Evolutionary conservation across 2,113 vertebrate species (phyloP).

Genomic region (Caranx ignobilis): DNA sequence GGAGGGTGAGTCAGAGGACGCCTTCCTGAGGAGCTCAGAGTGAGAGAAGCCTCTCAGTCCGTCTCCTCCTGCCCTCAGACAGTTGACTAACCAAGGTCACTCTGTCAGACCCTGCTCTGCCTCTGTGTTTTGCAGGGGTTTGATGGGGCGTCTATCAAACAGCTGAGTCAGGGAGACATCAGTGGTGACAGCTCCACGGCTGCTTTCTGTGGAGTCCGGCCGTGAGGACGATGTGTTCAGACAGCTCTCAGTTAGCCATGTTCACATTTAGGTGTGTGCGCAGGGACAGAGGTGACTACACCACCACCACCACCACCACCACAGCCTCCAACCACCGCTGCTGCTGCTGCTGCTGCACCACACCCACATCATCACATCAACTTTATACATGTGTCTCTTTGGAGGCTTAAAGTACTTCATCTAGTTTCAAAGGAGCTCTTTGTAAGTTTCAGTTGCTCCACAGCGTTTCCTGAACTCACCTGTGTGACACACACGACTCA

Average conservation of each 20-base stretch:
- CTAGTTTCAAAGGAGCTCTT: too few species aligned
- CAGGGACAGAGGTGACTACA: too few species aligned
- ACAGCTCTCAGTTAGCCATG: constrained; percentile 40
- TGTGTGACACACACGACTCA: too few species aligned
- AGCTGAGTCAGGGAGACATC: constrained; percentile 44
- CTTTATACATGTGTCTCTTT: too few species aligned
- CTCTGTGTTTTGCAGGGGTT: neutral
- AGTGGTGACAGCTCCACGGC: constrained; percentile 29
- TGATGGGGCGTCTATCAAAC: constrained; percentile 4
- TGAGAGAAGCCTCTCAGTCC: constrained; percentile 5
- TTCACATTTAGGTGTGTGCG: neutral
- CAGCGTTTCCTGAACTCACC: too few species aligned
- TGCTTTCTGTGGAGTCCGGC: constrained; percentile 24
- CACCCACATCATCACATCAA: too few species aligned
- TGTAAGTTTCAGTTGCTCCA: too few species aligned
- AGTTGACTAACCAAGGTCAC: constrained; percentile 10
- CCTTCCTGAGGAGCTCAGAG: neutral
- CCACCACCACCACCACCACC: too few species aligned
- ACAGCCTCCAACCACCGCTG: too few species aligned
- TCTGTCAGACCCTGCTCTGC: neutral
- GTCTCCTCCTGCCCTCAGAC: neutral
- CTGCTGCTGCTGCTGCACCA: too few species aligned
- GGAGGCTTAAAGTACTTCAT: too few species aligned
- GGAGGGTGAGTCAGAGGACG: constrained; percentile 13
- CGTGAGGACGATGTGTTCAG: constrained; percentile 41